phyloP scores from a whole-genome alignment of 2,888 invertebrate species.

The Helleia helle region DNA sequence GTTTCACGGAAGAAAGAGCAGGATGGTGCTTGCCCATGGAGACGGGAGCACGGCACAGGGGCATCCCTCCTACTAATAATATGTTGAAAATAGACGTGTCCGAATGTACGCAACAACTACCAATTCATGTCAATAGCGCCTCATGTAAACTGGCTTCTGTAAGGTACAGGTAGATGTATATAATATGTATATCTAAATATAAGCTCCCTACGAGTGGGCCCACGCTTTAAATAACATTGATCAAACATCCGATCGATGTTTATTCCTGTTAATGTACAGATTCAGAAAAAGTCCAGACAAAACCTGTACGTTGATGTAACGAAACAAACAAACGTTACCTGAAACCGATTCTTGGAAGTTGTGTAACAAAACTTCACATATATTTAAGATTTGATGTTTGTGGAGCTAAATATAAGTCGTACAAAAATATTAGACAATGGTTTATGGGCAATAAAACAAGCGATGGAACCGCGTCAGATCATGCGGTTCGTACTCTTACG shows the following conservation, averaged over 20 bases:
- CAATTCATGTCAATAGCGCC: too few species aligned
- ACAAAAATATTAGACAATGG: constrained; percentile 35
- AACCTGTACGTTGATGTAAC: constrained; percentile 3
- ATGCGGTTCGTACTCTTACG: too few species aligned
- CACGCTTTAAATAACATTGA: neutral
- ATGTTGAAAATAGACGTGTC: too few species aligned
- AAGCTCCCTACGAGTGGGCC: neutral
- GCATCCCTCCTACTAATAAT: too few species aligned
- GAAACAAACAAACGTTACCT: constrained; percentile 7
- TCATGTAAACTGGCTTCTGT: too few species aligned
- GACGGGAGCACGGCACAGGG: too few species aligned
- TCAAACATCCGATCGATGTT: neutral
- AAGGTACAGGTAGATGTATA: too few species aligned
- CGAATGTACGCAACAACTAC: too few species aligned
- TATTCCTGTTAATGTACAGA: neutral
- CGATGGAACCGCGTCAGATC: constrained; percentile 40
- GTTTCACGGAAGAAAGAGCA: too few species aligned
- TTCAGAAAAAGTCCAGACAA: constrained; percentile 5
- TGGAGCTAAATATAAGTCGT: constrained; percentile 18
- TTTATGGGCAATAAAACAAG: constrained; percentile 53
- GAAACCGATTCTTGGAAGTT: constrained; percentile 5
- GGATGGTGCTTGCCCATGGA: too few species aligned
- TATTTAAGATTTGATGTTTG: constrained; percentile 15
- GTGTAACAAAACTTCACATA: constrained; percentile 15
- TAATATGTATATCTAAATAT: neutral